These are phyloP conservation scores for Calidris pugnax DNA, from an alignment of 2,113 vertebrate genomes.

Conservation along the genomic window DNA sequence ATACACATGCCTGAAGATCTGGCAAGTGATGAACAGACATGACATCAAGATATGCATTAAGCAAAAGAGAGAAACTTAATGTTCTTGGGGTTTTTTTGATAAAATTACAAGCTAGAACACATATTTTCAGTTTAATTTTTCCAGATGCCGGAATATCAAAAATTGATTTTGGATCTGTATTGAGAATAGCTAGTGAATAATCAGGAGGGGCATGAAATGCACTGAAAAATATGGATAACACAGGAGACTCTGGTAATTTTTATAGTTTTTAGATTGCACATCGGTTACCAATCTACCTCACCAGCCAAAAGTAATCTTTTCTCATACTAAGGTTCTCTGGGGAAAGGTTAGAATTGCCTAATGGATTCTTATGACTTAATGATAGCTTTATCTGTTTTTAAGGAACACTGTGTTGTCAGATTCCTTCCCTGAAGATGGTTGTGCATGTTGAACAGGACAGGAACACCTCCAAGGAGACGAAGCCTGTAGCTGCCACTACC, in stretches of 20 bases:
- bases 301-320: neutral
- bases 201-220: neutral
- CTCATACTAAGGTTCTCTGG: neutral
- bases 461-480: neutral
- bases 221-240: neutral
- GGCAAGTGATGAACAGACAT: neutral
- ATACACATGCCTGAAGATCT: neutral
- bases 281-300: neutral
- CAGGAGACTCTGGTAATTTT: neutral
- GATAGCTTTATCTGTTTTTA: neutral
- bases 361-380: neutral
- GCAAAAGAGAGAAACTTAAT: neutral
- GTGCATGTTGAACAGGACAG: accelerated
- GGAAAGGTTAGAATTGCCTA: neutral
- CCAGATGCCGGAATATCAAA: neutral
- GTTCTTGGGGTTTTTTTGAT: neutral
- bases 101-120: neutral
- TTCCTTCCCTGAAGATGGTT: neutral
- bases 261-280: neutral
- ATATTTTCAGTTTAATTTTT: neutral
- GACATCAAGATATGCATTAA: neutral
- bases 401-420: neutral
- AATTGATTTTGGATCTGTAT: neutral
- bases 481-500: neutral
- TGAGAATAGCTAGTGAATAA: too few relatives aligned